A percentile compares a stretch with the other conserved stretches of the same genome.
phyloP scores from a whole-genome alignment of 1,140 invertebrate species.

The Bursaphelenchus mucronatus region DNA sequence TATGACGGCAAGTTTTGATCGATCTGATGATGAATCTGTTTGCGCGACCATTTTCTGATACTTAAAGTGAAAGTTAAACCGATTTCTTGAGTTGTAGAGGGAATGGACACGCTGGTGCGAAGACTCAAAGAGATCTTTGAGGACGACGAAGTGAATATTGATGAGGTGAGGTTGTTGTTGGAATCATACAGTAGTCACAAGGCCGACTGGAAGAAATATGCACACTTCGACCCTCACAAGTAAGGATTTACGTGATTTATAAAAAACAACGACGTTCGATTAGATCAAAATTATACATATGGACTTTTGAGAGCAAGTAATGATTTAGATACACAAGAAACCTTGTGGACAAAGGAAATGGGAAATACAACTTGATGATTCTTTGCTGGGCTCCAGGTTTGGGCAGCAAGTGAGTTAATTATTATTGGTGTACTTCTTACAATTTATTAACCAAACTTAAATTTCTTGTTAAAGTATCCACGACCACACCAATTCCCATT shows the following conservation, averaged over 20 bases:
- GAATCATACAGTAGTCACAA: conserved; percentile 49
- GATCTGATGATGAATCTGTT: no score
- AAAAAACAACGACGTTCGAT: background rate
- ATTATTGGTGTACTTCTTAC: background rate
- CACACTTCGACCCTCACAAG: conserved; percentile 53
- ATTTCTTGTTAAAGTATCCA: conserved; percentile 71
- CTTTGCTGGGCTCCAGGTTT: conserved; percentile 94
- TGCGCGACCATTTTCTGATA: no score
- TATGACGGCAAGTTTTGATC: no score
- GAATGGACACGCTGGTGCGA: conserved; percentile 45
- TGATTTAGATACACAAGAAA: conserved; percentile 79
- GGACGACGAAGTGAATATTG: conserved; percentile 49
- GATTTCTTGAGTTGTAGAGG: background rate
- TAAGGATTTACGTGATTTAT: conserved; percentile 24
- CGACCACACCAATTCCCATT: conserved; percentile 90
- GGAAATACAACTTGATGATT: conserved; percentile 93
- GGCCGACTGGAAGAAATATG: conserved; percentile 50
- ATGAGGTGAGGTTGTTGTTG: conserved; percentile 47
- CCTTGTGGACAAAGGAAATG: conserved; percentile 86
- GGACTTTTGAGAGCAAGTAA: background rate
- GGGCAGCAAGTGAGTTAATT: conserved; percentile 66
- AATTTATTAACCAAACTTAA: conserved; percentile 7
- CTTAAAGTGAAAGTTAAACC: background rate
- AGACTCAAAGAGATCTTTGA: conserved; percentile 46
- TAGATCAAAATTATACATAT: background rate